These are phyloP conservation scores for Zaprionus taronus DNA, from an alignment of 1,140 invertebrate genomes.

Conservation along the genomic window DNA sequence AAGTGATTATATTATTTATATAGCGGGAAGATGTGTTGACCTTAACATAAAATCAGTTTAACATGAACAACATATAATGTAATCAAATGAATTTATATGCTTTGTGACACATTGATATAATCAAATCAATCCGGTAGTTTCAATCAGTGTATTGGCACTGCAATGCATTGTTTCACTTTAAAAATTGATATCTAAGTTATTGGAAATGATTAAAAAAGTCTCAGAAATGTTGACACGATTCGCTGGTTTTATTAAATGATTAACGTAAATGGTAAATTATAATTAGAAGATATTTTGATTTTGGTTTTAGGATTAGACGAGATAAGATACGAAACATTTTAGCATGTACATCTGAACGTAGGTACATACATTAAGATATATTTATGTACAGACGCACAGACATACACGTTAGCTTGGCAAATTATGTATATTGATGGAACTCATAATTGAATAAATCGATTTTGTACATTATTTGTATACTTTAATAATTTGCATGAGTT, in stretches of 20 bases:
- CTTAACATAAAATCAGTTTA: not conserved
- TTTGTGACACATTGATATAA: not conserved
- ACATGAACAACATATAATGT: not conserved
- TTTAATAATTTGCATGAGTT: constrained; percentile 52
- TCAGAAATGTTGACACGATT: constrained; percentile 23
- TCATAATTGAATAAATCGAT: constrained; percentile 48
- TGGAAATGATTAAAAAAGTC: not conserved
- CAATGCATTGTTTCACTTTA: not conserved
- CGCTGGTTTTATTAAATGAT: constrained; percentile 26
- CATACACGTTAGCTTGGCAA: constrained; percentile 8
- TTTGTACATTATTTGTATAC: constrained; percentile 55
- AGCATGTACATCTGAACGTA: constrained; percentile 13
- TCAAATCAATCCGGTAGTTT: not conserved
- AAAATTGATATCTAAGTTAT: not conserved
- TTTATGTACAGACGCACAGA: constrained; percentile 12
- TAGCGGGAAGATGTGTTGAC: not conserved
- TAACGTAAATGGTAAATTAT: constrained; percentile 44
- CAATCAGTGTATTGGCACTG: not conserved
- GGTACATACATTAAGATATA: not conserved
- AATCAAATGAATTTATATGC: not conserved
- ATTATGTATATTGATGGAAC: constrained; percentile 22
- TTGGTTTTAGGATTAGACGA: constrained; percentile 33
- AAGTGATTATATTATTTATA: not conserved
- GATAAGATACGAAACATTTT: constrained; percentile 28
- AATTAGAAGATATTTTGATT: constrained; percentile 47